Evolutionary conservation across 2,888 invertebrate genomes (phyloP).

Genomic region (Galerucella calmariensis): DNA sequence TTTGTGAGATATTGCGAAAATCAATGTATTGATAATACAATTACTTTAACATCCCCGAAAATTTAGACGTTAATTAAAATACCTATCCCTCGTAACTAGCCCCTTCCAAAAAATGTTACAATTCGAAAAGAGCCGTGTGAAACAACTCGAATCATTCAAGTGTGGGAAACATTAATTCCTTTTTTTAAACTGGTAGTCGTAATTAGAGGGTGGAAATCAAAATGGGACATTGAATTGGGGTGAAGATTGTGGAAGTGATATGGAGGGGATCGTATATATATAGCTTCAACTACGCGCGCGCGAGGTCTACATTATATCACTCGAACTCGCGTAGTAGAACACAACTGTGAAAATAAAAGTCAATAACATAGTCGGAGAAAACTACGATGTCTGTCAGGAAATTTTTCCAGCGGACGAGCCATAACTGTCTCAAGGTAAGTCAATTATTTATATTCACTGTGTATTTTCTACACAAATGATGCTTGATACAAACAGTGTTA

Average conservation of each 20-base stretch:
- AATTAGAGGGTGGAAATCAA: constrained; percentile 55
- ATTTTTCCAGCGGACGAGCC: constrained; percentile 53
- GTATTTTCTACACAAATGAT: background rate
- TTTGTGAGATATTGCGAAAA: no score
- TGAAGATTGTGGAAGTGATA: constrained; percentile 35
- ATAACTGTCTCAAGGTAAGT: constrained; percentile 57
- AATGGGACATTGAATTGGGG: constrained; percentile 41
- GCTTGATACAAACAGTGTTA: background rate
- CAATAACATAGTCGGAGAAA: constrained; percentile 29
- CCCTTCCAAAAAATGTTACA: constrained; percentile 22
- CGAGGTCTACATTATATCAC: constrained; percentile 38
- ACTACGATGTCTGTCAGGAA: constrained; percentile 53
- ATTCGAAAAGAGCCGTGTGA: constrained; percentile 44
- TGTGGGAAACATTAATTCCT: constrained; percentile 54
- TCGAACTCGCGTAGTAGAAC: constrained; percentile 24
- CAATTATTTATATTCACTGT: constrained; percentile 18
- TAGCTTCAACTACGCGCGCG: constrained; percentile 25
- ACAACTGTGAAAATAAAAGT: constrained; percentile 29
- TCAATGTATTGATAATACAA: background rate
- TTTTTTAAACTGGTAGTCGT: constrained; percentile 54
- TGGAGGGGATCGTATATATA: constrained; percentile 24
- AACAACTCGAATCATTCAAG: constrained; percentile 46
- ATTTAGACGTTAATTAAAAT: constrained; percentile 20
- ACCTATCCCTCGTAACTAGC: constrained; percentile 21
- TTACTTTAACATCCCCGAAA: background rate